phyloP scores from a whole-genome alignment of 2,797 vertebrate species.

The Myripristis murdjan region DNA sequence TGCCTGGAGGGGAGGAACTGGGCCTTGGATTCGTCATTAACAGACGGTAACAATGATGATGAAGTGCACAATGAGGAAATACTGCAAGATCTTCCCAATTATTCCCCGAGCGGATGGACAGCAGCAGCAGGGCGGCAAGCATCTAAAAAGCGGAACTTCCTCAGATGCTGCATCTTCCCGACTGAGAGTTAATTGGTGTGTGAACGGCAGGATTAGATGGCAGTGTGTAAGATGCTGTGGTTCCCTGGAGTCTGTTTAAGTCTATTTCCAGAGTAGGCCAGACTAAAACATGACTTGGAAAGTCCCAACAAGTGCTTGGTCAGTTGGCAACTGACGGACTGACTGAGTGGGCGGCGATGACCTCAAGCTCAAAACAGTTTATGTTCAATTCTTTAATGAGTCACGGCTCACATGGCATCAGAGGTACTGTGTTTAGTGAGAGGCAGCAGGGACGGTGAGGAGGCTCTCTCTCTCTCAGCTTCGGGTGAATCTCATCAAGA shows the following conservation, averaged over 20 bases:
- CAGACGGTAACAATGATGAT: too few relatives aligned
- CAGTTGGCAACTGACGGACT: slow-evolving; percentile 50
- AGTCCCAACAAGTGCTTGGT: slow-evolving; percentile 70
- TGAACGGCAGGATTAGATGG: slow-evolving; percentile 21
- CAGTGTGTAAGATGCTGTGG: slow-evolving; percentile 22
- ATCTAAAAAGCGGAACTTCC: too few relatives aligned
- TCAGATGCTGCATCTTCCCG: background rate
- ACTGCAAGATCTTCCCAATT: too few relatives aligned
- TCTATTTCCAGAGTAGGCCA: slow-evolving; percentile 66
- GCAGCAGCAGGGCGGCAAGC: too few relatives aligned
- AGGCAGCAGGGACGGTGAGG: background rate
- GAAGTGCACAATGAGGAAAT: too few relatives aligned
- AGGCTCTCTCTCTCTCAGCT: slow-evolving; percentile 4
- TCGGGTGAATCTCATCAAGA: too few relatives aligned
- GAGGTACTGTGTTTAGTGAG: background rate
- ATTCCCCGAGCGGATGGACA: too few relatives aligned
- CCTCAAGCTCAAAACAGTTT: slow-evolving; percentile 16
- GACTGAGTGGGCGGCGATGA: slow-evolving; percentile 46
- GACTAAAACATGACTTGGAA: slow-evolving; percentile 66
- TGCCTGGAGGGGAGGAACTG: too few relatives aligned
- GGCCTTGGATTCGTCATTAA: too few relatives aligned
- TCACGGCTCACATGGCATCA: slow-evolving; percentile 16
- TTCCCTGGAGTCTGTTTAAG: slow-evolving; percentile 36
- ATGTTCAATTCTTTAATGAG: slow-evolving; percentile 5
- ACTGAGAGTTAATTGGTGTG: slow-evolving; percentile 12